Conservation (phyloP, 37 sponge, comb jelly and placozoan genomes). For the Lycopodina hypogea region DNA sequence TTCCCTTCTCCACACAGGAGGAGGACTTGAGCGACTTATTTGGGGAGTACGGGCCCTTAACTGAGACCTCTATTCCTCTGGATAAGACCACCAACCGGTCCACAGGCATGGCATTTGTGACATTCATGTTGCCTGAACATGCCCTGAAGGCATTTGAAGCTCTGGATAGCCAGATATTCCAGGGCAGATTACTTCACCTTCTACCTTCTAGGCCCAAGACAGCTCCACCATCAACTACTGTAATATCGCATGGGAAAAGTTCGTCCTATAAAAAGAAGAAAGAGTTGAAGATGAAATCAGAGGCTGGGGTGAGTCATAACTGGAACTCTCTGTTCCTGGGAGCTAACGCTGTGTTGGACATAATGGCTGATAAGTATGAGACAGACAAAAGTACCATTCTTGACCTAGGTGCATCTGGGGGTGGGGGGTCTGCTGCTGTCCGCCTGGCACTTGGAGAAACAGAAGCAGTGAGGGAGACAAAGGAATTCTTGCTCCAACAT, state of each 20-base stretch:
- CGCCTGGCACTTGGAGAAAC: slow-evolving; percentile 95
- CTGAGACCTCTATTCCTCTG: slow-evolving; percentile 68
- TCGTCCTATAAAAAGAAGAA: slow-evolving; percentile 79
- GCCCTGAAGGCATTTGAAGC: slow-evolving; percentile 79
- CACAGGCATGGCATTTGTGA: slow-evolving; percentile 88
- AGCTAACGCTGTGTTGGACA: slow-evolving; percentile 87
- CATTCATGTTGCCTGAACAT: slow-evolving; percentile 93
- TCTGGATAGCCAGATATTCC: slow-evolving; percentile 79
- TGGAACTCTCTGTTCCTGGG: slow-evolving; percentile 97
- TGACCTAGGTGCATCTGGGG: slow-evolving; percentile 39
- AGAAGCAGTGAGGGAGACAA: slow-evolving; percentile 81
- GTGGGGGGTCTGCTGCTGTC: slow-evolving; percentile 68
- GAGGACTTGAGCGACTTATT: slow-evolving; percentile 79
- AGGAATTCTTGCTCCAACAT: slow-evolving; percentile 76
- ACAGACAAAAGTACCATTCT: slow-evolving; percentile 74
- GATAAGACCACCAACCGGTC: slow-evolving; percentile 72
- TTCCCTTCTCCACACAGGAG: slow-evolving; percentile 81
- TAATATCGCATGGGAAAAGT: background rate
- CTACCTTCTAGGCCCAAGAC: slow-evolving; percentile 52
- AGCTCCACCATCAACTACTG: background rate
- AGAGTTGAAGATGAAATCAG: slow-evolving; percentile 58
- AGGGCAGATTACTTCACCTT: slow-evolving; percentile 88
- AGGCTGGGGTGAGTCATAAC: slow-evolving; percentile 65
- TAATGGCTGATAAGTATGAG: slow-evolving; percentile 67
- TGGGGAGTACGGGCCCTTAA: slow-evolving; percentile 77